Evolutionary conservation across 53 echinoderm and acorn worm genomes (phyloP), one percentile per base, ranked within the genome.

Genomic region (Holothuria scabra): DNA sequence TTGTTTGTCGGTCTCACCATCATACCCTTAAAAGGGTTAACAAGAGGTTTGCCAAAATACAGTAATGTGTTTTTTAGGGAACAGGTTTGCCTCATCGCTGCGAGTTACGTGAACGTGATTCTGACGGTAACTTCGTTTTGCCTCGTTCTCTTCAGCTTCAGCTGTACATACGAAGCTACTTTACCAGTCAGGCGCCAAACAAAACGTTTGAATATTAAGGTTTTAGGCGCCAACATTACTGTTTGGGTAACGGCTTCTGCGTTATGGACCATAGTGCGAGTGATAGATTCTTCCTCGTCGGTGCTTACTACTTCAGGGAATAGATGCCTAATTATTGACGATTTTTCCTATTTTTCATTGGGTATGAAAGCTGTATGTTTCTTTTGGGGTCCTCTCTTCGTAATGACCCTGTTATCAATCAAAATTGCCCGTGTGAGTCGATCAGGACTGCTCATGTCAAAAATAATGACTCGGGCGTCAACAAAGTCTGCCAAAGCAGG

Each of bases 1-100:
- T 2, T 72, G n/a, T 44, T 46, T 44, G 72, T 72, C 6, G 72
- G 72, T 21, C 4, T 72, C 23, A 72, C 46, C 8, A 44, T 72
- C 22, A 72, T 72, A 25, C 72, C 72, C 12, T 38, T 16, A 22
- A 13, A 12, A 25, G 72, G 41, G 44, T 28, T 72, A 44, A 12
- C 44, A 13, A 1, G 24, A 26, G 72, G 24, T 46, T 14, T n/a
- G 48, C 21, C 25, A 21, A n/a, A n/a, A 18, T 16, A 1, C 52
- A 16, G 14, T 18, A 52, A n/a, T n/a, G n/a, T n/a, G 18, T 1
- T 52, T 52, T 52, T 52, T 8, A 18, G 52, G 52, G 4, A 52
- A 52, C 65, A 23, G 2, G 65, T 28, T 28, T 72, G 72, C 37
- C 48, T 72, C 21, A 44, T 72, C n/a, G n/a, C 23, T 10, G 28